Conservation (phyloP, 2,888 invertebrate species). For the Allygus modestus region DNA sequence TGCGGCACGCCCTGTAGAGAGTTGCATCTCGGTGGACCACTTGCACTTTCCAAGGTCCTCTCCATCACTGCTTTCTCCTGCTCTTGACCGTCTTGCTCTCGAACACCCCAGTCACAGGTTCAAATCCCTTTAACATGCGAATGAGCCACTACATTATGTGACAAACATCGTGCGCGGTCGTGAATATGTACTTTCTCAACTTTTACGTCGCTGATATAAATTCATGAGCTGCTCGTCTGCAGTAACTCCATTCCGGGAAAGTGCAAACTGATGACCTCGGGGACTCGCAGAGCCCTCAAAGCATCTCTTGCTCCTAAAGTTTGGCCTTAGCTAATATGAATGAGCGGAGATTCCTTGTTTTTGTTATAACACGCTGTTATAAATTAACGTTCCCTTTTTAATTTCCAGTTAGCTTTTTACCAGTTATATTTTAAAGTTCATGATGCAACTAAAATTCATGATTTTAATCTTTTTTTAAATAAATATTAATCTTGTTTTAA, state of each 20-base stretch:
- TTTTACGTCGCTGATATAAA: background rate
- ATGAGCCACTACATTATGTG: background rate
- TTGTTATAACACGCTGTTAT: too few relatives aligned
- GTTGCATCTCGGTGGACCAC: constrained; percentile 20
- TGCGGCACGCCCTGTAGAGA: constrained; percentile 19
- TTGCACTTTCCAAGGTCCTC: constrained; percentile 27
- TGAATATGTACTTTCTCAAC: background rate
- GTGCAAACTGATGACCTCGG: background rate
- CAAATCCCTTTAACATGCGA: background rate
- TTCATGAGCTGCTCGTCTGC: background rate
- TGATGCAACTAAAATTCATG: too few relatives aligned
- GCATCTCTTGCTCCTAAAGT: background rate
- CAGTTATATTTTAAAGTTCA: too few relatives aligned
- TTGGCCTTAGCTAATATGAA: too few relatives aligned
- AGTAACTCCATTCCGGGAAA: background rate
- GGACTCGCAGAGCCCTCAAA: background rate
- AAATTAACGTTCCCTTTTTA: too few relatives aligned
- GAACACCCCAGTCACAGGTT: too few relatives aligned
- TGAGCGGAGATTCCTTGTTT: too few relatives aligned
- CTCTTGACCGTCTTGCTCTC: background rate
- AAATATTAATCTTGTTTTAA: too few relatives aligned
- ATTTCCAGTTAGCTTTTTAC: too few relatives aligned
- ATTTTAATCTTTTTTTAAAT: too few relatives aligned
- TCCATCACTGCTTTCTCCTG: background rate
- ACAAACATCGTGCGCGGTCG: too few relatives aligned